Evolutionary conservation across 1,140 invertebrate genomes (phyloP).

Genomic region (Panonychus citri): DNA sequence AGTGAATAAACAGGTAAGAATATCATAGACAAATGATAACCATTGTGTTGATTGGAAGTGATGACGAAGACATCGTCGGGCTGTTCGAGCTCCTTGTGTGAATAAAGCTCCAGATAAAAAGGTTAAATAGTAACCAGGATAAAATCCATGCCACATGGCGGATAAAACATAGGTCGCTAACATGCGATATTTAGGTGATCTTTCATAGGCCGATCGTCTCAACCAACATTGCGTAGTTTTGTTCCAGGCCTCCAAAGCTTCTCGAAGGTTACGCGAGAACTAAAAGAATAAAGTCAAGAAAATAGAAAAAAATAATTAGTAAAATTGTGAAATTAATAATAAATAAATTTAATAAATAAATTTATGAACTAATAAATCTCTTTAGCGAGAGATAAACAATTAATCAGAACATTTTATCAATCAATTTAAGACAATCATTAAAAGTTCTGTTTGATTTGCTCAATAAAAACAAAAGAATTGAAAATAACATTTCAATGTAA

Average conservation of each 20-base stretch:
- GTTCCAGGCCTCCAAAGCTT: conserved; percentile 70
- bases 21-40: conserved; percentile 46
- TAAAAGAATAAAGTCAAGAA: no score
- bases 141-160: conserved; percentile 93
- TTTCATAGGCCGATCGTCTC: conserved; percentile 57
- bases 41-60: conserved; percentile 39
- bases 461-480: no score
- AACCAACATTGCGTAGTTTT: conserved; percentile 79
- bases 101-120: conserved; percentile 69
- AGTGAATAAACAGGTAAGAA: conserved; percentile 48
- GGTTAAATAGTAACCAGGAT: conserved; percentile 88
- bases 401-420: no score
- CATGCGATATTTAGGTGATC: conserved; percentile 26
- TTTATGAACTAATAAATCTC: no score
- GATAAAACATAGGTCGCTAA: conserved; percentile 58
- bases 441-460: no score
- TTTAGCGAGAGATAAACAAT: no score
- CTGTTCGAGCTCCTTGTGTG: conserved; percentile 52
- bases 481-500: no score
- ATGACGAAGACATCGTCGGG: conserved; percentile 44
- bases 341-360: no score
- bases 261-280: conserved; percentile 38
- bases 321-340: no score
- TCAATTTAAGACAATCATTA: no score
- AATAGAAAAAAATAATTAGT: not conserved